These are phyloP conservation scores for Dolichotis patagonum DNA, from an alignment of 2,113 vertebrate species.

Conservation along the genomic window DNA sequence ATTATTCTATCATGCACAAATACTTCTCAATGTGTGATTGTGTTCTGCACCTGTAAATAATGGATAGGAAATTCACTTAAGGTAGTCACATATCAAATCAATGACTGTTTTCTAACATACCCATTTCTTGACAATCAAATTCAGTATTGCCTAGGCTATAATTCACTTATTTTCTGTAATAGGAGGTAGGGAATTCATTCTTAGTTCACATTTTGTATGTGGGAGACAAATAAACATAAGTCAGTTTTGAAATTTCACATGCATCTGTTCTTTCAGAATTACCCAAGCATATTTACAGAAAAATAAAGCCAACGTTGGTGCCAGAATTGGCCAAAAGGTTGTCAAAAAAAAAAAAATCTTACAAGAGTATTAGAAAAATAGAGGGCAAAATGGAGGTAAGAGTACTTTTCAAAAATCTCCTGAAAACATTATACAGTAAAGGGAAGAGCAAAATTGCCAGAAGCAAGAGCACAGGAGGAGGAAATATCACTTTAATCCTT, in stretches of 20 bases:
- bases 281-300: not conserved
- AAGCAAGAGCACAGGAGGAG: constrained; percentile 15
- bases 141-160: not conserved
- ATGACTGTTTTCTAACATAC: not conserved
- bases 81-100: not conserved
- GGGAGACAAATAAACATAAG: not conserved
- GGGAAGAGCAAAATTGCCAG: constrained; percentile 65
- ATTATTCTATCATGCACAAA: not conserved
- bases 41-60: not conserved
- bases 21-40: not conserved
- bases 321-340: not conserved
- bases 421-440: constrained; percentile 58
- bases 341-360: not conserved
- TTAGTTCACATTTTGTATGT: not conserved
- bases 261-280: constrained; percentile 1
- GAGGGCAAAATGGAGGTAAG: constrained; percentile 8
- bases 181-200: not conserved
- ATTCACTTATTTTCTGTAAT: constrained; percentile 25
- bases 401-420: constrained; percentile 29
- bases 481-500: constrained; percentile 68
- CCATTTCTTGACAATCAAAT: not conserved
- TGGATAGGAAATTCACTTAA: constrained; percentile 1
- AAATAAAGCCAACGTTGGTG: not conserved
- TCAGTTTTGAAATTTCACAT: not conserved
- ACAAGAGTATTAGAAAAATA: constrained; percentile 33